phyloP scores from a whole-genome alignment of 2,888 invertebrate genomes.

The Dinocampus coccinellae region DNA sequence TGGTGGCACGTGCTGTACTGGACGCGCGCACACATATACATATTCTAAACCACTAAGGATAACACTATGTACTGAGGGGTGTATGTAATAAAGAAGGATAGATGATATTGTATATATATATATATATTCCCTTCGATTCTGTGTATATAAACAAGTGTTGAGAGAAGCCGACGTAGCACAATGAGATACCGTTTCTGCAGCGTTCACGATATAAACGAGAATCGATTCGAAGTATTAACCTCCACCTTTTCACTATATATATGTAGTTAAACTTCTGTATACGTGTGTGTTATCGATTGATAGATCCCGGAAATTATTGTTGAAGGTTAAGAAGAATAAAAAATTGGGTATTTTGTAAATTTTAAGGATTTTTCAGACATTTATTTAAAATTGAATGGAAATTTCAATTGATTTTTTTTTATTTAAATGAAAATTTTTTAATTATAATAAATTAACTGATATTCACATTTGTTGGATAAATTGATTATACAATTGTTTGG shows the following conservation, averaged over 20 bases:
- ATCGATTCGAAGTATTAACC: constrained; percentile 5
- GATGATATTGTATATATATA: background rate
- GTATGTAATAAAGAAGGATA: background rate
- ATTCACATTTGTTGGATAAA: too few species aligned
- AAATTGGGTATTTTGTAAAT: too few species aligned
- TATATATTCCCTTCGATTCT: too few species aligned
- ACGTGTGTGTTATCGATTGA: background rate
- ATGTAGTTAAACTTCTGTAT: background rate
- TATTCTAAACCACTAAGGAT: too few species aligned
- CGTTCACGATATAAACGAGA: constrained; percentile 26
- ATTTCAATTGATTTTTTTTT: too few species aligned
- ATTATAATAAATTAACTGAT: too few species aligned
- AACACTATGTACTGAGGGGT: background rate
- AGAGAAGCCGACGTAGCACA: constrained; percentile 9
- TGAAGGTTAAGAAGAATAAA: background rate
- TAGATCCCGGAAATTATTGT: background rate
- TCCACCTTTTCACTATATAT: background rate
- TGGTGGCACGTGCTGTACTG: background rate
- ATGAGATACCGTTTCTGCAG: constrained; percentile 22
- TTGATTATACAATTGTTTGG: too few species aligned
- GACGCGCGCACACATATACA: background rate
- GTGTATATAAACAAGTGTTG: constrained; percentile 14
- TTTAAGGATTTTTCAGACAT: too few species aligned
- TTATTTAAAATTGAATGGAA: too few species aligned
- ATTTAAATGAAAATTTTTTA: too few species aligned